Evolutionary conservation across 2,113 vertebrate genomes (phyloP).

Genomic region (Hyla sarda): DNA sequence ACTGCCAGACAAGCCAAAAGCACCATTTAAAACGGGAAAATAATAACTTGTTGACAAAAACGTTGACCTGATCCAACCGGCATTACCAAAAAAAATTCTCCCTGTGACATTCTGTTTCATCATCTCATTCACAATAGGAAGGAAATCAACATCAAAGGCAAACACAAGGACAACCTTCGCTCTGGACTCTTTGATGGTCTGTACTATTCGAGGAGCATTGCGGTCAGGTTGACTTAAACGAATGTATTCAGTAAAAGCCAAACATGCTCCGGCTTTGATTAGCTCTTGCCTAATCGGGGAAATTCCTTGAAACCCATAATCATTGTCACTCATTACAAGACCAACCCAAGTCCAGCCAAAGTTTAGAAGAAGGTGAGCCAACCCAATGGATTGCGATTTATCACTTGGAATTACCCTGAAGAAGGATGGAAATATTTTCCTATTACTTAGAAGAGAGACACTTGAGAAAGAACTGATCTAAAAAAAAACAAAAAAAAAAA

Average conservation of each 20-base stretch:
- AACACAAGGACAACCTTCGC: not conserved
- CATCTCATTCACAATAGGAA: constrained; percentile 24
- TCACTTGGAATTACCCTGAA: constrained; percentile 26
- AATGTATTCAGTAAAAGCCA: not conserved
- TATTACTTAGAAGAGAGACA: too few species aligned
- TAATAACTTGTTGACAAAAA: not conserved
- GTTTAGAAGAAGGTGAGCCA: not conserved
- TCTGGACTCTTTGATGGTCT: constrained; percentile 1
- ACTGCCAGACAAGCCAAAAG: not conserved
- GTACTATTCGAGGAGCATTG: too few species aligned
- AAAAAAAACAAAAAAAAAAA: too few species aligned
- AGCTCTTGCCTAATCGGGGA: not conserved
- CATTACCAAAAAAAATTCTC: not conserved
- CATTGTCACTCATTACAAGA: not conserved
- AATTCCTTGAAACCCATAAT: constrained; percentile 11
- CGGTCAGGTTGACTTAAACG: too few species aligned
- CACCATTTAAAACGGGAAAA: not conserved
- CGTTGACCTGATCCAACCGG: constrained; percentile 6
- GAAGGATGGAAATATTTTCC: constrained; percentile 6
- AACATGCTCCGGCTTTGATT: constrained; percentile 3
- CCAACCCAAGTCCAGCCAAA: constrained; percentile 34
- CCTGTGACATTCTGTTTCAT: constrained; percentile 16
- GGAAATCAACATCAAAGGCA: not conserved
- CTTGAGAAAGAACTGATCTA: too few species aligned
- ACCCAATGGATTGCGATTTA: not conserved